phyloP scores from a whole-genome alignment of 1,140 invertebrate genomes.

The Apis laboriosa region DNA sequence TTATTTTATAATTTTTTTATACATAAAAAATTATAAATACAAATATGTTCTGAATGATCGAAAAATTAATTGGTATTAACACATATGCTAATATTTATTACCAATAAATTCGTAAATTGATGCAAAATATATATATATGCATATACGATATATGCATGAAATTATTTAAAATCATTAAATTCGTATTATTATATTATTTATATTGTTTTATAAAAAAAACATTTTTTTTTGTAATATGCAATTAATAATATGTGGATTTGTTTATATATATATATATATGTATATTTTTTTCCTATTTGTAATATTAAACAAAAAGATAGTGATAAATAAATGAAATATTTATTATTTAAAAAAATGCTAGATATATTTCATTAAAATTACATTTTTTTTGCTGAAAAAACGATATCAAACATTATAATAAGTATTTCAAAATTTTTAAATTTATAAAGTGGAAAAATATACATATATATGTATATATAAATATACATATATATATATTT shows the following conservation, averaged over 20 bases:
- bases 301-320: not conserved
- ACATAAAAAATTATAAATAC: not conserved
- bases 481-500: no score
- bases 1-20: not conserved
- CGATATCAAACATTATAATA: not conserved
- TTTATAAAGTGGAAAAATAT: not conserved
- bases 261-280: not conserved
- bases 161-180: not conserved
- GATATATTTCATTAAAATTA: not conserved
- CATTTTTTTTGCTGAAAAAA: not conserved
- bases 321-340: not conserved
- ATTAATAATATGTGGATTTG: not conserved
- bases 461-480: no score
- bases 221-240: not conserved
- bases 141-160: no score
- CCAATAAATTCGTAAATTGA: not conserved
- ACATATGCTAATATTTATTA: not conserved
- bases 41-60: not conserved
- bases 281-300: not conserved
- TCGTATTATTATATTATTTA: not conserved
- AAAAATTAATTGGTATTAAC: not conserved
- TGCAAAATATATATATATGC: not conserved
- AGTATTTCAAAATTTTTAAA: slow-evolving; percentile 1
- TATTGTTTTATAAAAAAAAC: not conserved
- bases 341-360: not conserved